Base-by-base conservation (phyloP, 1,140 invertebrate species). In the Zophobas morio region DNA sequence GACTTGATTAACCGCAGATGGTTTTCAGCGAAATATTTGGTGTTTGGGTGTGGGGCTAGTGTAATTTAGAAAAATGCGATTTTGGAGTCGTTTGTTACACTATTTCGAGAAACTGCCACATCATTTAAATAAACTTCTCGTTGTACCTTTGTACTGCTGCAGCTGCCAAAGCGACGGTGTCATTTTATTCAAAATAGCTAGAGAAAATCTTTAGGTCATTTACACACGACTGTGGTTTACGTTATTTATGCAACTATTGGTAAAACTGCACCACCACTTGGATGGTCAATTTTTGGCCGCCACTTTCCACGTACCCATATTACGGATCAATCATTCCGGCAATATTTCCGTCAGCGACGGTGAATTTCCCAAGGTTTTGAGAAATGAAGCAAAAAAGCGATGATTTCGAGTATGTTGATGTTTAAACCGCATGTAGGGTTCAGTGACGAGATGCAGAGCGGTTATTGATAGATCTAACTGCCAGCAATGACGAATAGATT, bases 1-100 rank as follows among this genome's bases (percentile, higher is more conserved):
- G 81, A 79, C 78, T 81, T 85, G 84, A 85, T 85, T 85, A 85
- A 85, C 84, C 81, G 82, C 84, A 85, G 84, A 85, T 85, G 84
- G 80, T 80, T 79, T 79, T 80, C 70, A 63, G 66, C 54, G 34
- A 74, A 78, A 80, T 66, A 66, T 66, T 66, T 39, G 6, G 6
- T 20, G 20, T 20, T 20, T 20, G 20, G 20, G 20, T 20, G 20
- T 20, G 20, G 20, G 20, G 20, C 20, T 20, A 20, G 20, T 20
- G 20, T 20, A 20, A 20, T 20, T 20, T 20, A 20, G 20, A 20
- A 20, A 20, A 20, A 20, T 20, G 20, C 20, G 20, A 20, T 20
- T 20, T 20, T 20, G 20, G 20, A 20, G 20, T 20, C 20, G 20
- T 20, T 20, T 20, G 20, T 20, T 20, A 20, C 20, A 20, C 20